phyloP scores from a whole-genome alignment of 2,797 vertebrate genomes.

The Mus spretus region DNA sequence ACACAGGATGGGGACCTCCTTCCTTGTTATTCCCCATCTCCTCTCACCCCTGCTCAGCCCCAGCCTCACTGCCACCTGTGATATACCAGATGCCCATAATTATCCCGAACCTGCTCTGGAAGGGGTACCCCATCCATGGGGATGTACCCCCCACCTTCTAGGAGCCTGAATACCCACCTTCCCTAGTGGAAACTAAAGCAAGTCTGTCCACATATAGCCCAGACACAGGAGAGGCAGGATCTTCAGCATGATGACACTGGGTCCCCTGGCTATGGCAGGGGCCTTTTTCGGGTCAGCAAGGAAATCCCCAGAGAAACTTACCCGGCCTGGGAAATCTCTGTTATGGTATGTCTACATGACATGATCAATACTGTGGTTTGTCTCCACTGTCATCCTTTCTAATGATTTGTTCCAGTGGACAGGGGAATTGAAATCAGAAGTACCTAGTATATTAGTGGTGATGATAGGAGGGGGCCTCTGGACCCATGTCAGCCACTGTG shows the following conservation, averaged over 20 bases:
- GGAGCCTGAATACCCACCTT: neutral
- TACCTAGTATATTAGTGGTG: accelerated
- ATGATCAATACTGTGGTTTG: accelerated
- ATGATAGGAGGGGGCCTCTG: neutral
- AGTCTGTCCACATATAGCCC: neutral
- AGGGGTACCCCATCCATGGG: neutral
- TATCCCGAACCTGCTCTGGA: neutral
- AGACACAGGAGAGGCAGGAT: neutral
- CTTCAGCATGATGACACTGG: neutral
- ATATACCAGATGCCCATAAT: too few relatives aligned
- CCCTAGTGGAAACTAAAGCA: accelerated
- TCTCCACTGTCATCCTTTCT: accelerated
- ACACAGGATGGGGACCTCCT: too few relatives aligned
- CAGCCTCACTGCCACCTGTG: neutral
- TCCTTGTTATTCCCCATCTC: neutral
- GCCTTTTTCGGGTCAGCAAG: neutral
- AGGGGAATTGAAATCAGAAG: neutral
- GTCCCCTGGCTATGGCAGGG: accelerated
- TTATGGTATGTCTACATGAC: accelerated
- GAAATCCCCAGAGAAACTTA: neutral
- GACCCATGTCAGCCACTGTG: neutral
- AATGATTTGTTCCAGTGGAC: neutral
- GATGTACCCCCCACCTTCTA: accelerated
- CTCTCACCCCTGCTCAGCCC: neutral
- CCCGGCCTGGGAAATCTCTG: too few relatives aligned